Percentiles rank a stretch among this genome's conserved stretches.
Conservation (phyloP, 2,888 invertebrate species). For the Philereme transversata region DNA sequence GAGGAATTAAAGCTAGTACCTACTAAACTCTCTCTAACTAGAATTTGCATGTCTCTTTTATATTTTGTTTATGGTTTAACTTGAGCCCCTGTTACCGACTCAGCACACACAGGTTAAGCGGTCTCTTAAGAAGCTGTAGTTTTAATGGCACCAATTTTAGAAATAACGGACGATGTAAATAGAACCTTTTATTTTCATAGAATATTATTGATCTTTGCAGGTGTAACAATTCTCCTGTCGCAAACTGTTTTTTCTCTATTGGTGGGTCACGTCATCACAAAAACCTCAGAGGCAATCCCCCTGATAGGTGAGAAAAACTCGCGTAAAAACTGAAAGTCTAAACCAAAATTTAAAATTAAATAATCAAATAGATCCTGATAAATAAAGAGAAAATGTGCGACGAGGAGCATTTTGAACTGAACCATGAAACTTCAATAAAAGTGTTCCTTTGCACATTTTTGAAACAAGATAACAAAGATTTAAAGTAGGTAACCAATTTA, state of each 20-base stretch:
- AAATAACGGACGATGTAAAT: slow-evolving; percentile 52
- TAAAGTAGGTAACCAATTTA: slow-evolving; percentile 64
- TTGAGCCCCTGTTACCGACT: slow-evolving; percentile 78
- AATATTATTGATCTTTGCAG: slow-evolving; percentile 90
- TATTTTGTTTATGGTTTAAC: slow-evolving; percentile 77
- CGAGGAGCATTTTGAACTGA: slow-evolving; percentile 64
- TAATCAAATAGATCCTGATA: slow-evolving; percentile 50
- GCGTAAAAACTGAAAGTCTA: slow-evolving; percentile 52
- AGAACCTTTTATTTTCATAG: slow-evolving; percentile 67
- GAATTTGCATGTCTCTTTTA: slow-evolving; percentile 75
- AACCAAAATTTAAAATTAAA: slow-evolving; percentile 45
- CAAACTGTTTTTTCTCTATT: slow-evolving; percentile 99
- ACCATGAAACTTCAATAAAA: slow-evolving; percentile 46
- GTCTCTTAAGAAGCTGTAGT: slow-evolving; percentile 49
- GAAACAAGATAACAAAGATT: slow-evolving; percentile 64
- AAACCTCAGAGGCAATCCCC: slow-evolving; percentile 99
- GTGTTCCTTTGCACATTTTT: slow-evolving; percentile 73
- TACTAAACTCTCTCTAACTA: slow-evolving; percentile 58
- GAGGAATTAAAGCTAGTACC: slow-evolving; percentile 43
- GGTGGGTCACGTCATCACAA: slow-evolving; percentile 99
- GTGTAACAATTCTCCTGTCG: slow-evolving; percentile 99
- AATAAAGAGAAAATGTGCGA: slow-evolving; percentile 54
- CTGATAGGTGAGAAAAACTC: slow-evolving; percentile 92
- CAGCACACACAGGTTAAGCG: slow-evolving; percentile 74
- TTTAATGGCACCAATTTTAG: slow-evolving; percentile 45